Conservation (phyloP, 2,113 vertebrate genomes). For the Cichladusa arquata region DNA sequence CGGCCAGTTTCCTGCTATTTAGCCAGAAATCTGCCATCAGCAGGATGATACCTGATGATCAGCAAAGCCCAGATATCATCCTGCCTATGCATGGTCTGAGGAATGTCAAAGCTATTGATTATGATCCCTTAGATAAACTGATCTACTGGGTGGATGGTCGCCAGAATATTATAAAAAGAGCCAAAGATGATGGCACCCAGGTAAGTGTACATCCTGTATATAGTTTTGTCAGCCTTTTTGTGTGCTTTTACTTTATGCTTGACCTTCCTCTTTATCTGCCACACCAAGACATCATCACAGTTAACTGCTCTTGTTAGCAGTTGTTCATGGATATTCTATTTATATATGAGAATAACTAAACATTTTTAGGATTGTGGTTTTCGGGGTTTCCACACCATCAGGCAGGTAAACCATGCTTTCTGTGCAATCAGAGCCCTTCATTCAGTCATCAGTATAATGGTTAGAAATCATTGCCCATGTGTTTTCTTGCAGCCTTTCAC, state of each 20-base stretch:
- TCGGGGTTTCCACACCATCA: not conserved
- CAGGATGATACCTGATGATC: conserved; percentile 90
- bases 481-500: conserved; percentile 76
- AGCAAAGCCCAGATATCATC: conserved; percentile 90
- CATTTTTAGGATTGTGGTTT: not conserved
- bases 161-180: conserved; percentile 88
- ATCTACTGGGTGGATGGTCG: conserved; percentile 94
- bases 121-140: conserved; percentile 86
- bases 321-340: not conserved
- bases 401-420: not conserved
- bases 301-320: not conserved
- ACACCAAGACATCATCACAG: not conserved
- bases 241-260: not conserved
- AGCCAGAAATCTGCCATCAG: conserved; percentile 93
- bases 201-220: conserved; percentile 46
- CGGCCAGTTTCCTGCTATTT: conserved; percentile 89
- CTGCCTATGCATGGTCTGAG: conserved; percentile 88
- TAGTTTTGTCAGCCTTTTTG: not conserved
- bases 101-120: conserved; percentile 87
- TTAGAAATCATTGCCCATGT: not conserved
- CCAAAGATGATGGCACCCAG: conserved; percentile 90
- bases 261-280: not conserved
- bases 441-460: not conserved
- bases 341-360: not conserved
- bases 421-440: not conserved